Base-by-base conservation (phyloP, 2,888 invertebrate species). In the Caenorhabditis imperialis region DNA sequence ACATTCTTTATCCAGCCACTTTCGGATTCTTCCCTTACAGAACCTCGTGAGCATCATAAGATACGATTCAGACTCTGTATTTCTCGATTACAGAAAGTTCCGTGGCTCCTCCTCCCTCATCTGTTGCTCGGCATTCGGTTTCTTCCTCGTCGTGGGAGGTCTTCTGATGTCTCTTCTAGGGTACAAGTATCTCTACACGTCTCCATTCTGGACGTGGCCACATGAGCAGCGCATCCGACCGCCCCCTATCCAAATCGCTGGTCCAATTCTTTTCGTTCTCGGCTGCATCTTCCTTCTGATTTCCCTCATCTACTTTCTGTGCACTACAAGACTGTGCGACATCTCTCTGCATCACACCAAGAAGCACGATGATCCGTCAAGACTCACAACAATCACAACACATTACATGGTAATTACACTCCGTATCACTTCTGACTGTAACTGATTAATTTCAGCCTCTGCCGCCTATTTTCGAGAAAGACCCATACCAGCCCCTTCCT, bases 21-120 rank as follows among this genome's bases (percentile, higher is more conserved):
- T 88, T 88, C 65, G 88, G 88, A 27, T 88, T 88, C 72, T 88
- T 88, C 42, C 88, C 88, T 3, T 88, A 88, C 53, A 74, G 88
- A 58, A 88, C 88, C 25, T 82, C 81, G 88, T 88, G 27, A 70
- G 82, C 75, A 22, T 55, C 8, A 25, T 25, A 40, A 10, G 40
- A n/a, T 23, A 6, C 3, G 25, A n/a, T 6, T 35, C 22, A 5
- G 38, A 53, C 38, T 6, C 3, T 10, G n/a, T 18, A 14, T 27
- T 14, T 3, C 14, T 42, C n/a, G n/a, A 27, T 60, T 80, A 14
- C 65, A 88, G 86, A 33, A 88, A 87, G 61, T 88, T 87, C 55
- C 88, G 88, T n/a, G 88, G 88, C 10, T 85, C 83, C 7, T 85
- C 87, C 3, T 80, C 85, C 0, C 70, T 81, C 0, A 78, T 88